Evolutionary conservation across 2,113 vertebrate species (phyloP), one percentile per base, ranked within the genome.

Genomic region (Baryphthengus martii): DNA sequence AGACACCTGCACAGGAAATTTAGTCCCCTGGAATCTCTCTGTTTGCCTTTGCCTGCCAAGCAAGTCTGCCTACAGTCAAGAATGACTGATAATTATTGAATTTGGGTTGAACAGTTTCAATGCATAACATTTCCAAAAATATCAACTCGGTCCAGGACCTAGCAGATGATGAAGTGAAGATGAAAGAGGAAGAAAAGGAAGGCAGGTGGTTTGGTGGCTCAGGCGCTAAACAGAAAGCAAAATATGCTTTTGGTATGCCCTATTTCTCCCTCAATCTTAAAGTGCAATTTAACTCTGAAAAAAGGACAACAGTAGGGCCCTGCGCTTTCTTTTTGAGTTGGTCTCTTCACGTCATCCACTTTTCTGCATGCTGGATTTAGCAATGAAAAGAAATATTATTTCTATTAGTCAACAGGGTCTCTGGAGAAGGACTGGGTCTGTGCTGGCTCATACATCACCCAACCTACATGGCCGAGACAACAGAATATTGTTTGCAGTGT

Each of bases 1-100:
- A 80, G 84, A 78, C 90, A 95, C 86, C 90, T 93, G 94, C 86
- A 94, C 49, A 94, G 73, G 85, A 97, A 90, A 93, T 89, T 23
- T 31, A 90, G 63, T 29, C 35, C 45, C 52, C 39, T 88, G 82
- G 29, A 96, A 83, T 74, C 49, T 88, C 58, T 28, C 59, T 40
- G 20, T 67, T 80, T 78, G 83, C 79, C 55, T 80, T 81, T 70
- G 71, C 45, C 61, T 94, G 94, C 93, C 93, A 93, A 95, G 76
- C 35, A 78, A 92, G 37, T 49, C 92, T 95, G 72, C 61, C 68
- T 47, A 77, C 65, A 84, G 83, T 87, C 73, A 84, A 88, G 68
- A 93, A 75, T 81, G 89, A 90, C 68, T 71, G 86, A 90, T 92
- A 90, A 91, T 91, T 87, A 78, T 13, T 97, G 35, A 89, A 81